Base-by-base conservation (phyloP, 2,113 vertebrate genomes). In the Leucoraja erinaceus region DNA sequence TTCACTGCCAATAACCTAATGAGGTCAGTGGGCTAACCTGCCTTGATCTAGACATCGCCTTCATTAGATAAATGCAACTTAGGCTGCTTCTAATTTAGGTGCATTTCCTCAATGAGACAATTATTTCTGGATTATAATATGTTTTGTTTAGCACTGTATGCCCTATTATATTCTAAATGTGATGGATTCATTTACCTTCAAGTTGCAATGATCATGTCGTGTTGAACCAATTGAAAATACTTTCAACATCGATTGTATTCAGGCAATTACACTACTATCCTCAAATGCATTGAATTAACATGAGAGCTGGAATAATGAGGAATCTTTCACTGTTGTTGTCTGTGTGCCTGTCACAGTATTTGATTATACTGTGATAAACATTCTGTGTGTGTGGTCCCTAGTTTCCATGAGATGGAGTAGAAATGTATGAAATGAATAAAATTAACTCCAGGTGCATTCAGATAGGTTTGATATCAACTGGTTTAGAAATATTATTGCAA, bases 241-340 rank as follows among this genome's bases (percentile, higher is more conserved):
- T n/a, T 88, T 88, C 38, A 28, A 31, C 83, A 88, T 88, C 31
- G 59, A 63, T 63, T 88, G 59, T 54, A 61, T 84, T 84, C 81
- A 61, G 81, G 4, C 83, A 88, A 31, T 88, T 59, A 28, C 81
- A 84, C 54, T 63, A 14, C n/a, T 6, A 31, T 66, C 59, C 28
- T 88, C 12, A 88, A 88, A n/a, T 63, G 25, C 83, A 59, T 7
- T 88, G 59, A 66, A 66, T 63, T 63, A 88, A 88, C n/a, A 63
- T 88, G n/a, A 88, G n/a, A n/a, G 14, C 56, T 88, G 59, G 10
- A 63, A 88, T 31, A 8, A 88, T 88, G 31, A 88, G 83, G 28
- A 88, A 6, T 59, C 59, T 88, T 88, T 31, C 28, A 12, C 28
- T 88, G 11, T 63, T 59, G 54, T 83, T 63, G 28, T 31, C 28